phyloP scores from a whole-genome alignment of 2,113 vertebrate genomes.

The Orcinus orca region DNA sequence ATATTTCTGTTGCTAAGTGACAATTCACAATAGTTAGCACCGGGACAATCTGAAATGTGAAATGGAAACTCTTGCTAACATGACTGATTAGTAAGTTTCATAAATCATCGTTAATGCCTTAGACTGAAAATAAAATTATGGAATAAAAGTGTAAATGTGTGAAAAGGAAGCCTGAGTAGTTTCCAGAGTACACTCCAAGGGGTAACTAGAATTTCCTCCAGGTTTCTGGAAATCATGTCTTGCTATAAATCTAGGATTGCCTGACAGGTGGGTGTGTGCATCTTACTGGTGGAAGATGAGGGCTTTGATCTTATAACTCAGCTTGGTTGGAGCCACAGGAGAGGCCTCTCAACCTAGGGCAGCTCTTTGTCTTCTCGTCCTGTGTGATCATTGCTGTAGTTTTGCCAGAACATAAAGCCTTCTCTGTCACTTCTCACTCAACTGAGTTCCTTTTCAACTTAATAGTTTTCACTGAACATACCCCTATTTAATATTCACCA shows the following conservation, averaged over 20 bases:
- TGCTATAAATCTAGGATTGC: neutral
- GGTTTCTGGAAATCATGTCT: neutral
- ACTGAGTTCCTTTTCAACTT: neutral
- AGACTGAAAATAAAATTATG: neutral
- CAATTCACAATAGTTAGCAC: constrained; percentile 3
- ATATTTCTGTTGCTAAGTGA: constrained; percentile 45
- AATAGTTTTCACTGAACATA: neutral
- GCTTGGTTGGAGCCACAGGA: neutral
- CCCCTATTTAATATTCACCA: neutral
- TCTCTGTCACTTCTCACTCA: neutral
- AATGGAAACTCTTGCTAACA: neutral
- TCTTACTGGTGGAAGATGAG: neutral
- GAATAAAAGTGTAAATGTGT: neutral
- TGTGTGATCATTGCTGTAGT: fast-evolving
- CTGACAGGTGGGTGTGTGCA: neutral
- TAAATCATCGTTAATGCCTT: neutral
- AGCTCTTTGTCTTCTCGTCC: neutral
- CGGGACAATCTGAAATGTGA: neutral
- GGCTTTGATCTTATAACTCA: neutral
- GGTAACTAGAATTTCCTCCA: neutral
- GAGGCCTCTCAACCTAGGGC: neutral
- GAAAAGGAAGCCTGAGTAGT: neutral
- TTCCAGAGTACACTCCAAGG: neutral
- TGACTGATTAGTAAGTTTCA: neutral
- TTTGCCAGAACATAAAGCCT: neutral